These are phyloP conservation scores for Copsychus sechellarum DNA, from an alignment of 2,113 vertebrate genomes.

Conservation along the genomic window DNA sequence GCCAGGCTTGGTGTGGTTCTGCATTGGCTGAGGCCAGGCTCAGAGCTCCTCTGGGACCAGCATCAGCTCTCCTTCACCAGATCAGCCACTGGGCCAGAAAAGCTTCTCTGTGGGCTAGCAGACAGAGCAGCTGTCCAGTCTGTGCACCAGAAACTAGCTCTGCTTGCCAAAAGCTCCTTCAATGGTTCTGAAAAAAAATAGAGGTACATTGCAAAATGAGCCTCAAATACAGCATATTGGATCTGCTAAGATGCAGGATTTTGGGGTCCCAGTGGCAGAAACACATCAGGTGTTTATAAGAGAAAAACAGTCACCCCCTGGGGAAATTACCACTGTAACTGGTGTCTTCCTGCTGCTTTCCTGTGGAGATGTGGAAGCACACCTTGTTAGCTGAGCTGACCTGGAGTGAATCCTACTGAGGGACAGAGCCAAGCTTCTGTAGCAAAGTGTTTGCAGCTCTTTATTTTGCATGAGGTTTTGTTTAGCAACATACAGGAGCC, in stretches of 20 bases:
- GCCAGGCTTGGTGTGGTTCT: neutral
- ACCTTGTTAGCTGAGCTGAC: neutral
- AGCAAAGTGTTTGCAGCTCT: neutral
- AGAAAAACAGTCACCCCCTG: neutral
- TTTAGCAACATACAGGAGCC: neutral
- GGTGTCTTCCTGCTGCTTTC: neutral
- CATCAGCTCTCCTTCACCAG: neutral
- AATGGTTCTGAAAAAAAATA: neutral
- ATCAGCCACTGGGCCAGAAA: neutral
- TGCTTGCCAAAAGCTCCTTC: neutral
- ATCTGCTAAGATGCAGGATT: neutral
- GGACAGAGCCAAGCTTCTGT: fast-evolving
- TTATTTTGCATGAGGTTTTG: neutral
- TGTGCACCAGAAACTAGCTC: neutral
- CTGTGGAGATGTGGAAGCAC: fast-evolving
- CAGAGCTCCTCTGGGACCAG: fast-evolving
- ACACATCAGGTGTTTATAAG: neutral
- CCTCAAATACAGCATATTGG: fast-evolving
- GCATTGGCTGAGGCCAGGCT: fast-evolving
- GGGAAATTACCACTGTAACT: neutral
- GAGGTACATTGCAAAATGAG: neutral
- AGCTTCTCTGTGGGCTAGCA: neutral
- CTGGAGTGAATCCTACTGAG: fast-evolving
- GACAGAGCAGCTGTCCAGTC: neutral
- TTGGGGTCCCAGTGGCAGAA: neutral